Conservation (phyloP, 1,140 invertebrate genomes). For the Chironomus striatipennis region DNA sequence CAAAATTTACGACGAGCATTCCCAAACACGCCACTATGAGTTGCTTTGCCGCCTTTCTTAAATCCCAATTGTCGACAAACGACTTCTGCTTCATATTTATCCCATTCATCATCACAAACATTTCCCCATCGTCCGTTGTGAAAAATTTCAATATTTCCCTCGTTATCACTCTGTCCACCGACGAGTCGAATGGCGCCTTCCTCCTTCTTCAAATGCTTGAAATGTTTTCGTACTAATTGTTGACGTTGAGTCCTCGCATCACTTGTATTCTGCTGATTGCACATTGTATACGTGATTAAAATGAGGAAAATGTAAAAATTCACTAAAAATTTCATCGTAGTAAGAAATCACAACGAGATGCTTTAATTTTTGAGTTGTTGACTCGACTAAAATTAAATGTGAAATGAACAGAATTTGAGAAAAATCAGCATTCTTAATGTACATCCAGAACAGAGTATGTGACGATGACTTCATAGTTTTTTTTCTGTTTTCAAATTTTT, state of each 20-base stretch:
- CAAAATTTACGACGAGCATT: slow-evolving; percentile 70
- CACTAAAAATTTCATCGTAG: too few relatives aligned
- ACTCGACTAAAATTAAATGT: too few relatives aligned
- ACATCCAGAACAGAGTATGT: too few relatives aligned
- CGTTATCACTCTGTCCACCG: slow-evolving; percentile 53
- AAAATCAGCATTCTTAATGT: too few relatives aligned
- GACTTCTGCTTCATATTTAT: slow-evolving; percentile 66
- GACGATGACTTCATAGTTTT: too few relatives aligned
- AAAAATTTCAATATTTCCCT: slow-evolving; percentile 83
- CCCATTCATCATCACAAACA: slow-evolving; percentile 90
- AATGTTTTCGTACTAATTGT: slow-evolving; percentile 35
- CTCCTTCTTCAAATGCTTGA: slow-evolving; percentile 56
- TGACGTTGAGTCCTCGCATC: slow-evolving; percentile 35
- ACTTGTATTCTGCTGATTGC: slow-evolving; percentile 23
- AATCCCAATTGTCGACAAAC: slow-evolving; percentile 75
- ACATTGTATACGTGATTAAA: too few relatives aligned
- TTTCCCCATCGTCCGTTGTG: slow-evolving; percentile 79
- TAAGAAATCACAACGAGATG: too few relatives aligned
- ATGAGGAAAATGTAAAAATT: too few relatives aligned
- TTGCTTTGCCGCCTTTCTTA: slow-evolving; percentile 48
- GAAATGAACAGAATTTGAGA: too few relatives aligned
- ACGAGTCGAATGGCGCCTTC: slow-evolving; percentile 62
- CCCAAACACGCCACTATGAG: slow-evolving; percentile 67
- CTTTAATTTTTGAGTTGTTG: too few relatives aligned
- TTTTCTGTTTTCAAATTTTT: too few relatives aligned